Evolutionary conservation across 1,140 invertebrate species (phyloP).

Genomic region (Aphaenogaster rudis): DNA sequence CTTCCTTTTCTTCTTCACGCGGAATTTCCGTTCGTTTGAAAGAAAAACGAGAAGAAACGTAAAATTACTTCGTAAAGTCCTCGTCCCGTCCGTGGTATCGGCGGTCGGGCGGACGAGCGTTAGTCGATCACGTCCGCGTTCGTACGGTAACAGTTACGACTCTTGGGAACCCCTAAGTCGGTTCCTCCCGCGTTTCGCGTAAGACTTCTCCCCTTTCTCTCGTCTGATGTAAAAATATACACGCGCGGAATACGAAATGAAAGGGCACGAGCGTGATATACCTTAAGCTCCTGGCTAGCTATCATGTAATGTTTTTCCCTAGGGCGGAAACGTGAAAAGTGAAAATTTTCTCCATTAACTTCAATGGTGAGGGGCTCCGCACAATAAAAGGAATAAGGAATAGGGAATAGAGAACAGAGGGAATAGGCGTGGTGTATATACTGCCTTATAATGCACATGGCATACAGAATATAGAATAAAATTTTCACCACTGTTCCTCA

Average conservation of each 20-base stretch:
- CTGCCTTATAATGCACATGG: too few species aligned
- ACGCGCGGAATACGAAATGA: conserved; percentile 75
- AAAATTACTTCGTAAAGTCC: conserved; percentile 59
- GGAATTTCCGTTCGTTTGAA: conserved; percentile 67
- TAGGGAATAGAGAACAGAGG: too few species aligned
- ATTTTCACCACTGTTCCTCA: too few species aligned
- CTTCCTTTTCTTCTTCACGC: conserved; percentile 56
- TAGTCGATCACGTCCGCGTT: conserved; percentile 32
- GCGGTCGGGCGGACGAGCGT: conserved; percentile 44
- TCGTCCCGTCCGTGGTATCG: conserved; percentile 31
- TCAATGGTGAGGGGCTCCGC: too few species aligned
- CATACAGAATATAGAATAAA: too few species aligned
- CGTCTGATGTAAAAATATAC: conserved; percentile 59
- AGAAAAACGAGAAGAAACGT: conserved; percentile 59
- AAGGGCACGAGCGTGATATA: conserved; percentile 71
- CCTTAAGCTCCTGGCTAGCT: conserved; percentile 41
- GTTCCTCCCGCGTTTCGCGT: neutral
- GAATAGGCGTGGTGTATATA: too few species aligned
- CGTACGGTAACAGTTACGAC: conserved; percentile 31
- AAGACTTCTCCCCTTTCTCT: conserved; percentile 28
- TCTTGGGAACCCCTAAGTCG: neutral
- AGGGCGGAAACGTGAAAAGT: too few species aligned
- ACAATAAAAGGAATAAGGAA: too few species aligned
- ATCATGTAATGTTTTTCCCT: too few species aligned
- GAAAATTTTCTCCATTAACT: too few species aligned